Evolutionary conservation across 2,888 invertebrate species (phyloP).

Genomic region (Drosophila eohydei): DNA sequence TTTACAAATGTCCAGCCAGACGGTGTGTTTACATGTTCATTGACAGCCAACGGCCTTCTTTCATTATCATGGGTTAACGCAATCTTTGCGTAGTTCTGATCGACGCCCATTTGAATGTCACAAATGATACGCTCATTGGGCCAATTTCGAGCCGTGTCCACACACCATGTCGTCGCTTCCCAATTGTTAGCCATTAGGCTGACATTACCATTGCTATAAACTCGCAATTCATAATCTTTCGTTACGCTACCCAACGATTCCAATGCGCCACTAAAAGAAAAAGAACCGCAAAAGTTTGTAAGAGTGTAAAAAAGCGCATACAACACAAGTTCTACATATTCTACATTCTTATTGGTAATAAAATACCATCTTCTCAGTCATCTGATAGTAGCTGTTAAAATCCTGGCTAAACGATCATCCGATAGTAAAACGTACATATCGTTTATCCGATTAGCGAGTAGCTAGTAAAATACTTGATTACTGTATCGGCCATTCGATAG

Average conservation of each 20-base stretch:
- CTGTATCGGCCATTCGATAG: neutral
- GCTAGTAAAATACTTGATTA: neutral
- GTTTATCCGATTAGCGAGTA: neutral
- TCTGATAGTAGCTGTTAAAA: neutral
- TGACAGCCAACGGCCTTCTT: constrained; percentile 57
- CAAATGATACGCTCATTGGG: constrained; percentile 81
- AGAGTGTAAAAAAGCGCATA: neutral
- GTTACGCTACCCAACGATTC: constrained; percentile 59
- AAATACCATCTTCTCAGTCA: neutral
- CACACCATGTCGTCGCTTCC: constrained; percentile 80
- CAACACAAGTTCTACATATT: neutral
- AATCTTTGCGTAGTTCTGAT: constrained; percentile 36
- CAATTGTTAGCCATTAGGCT: constrained; percentile 69
- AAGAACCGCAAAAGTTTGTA: neutral
- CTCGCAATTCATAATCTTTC: constrained; percentile 59
- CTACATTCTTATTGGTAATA: neutral
- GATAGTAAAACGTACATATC: neutral
- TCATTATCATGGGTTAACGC: constrained; percentile 60
- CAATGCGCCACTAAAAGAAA: constrained; percentile 64
- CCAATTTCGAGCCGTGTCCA: constrained; percentile 80
- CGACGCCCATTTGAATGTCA: constrained; percentile 75
- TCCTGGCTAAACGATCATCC: neutral
- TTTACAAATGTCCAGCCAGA: constrained; percentile 79
- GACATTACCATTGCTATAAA: constrained; percentile 73
- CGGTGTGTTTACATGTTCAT: constrained; percentile 73